These are phyloP conservation scores for Coranthus polyacanthus DNA, from an alignment of 2,797 vertebrate species.

Conservation along the genomic window DNA sequence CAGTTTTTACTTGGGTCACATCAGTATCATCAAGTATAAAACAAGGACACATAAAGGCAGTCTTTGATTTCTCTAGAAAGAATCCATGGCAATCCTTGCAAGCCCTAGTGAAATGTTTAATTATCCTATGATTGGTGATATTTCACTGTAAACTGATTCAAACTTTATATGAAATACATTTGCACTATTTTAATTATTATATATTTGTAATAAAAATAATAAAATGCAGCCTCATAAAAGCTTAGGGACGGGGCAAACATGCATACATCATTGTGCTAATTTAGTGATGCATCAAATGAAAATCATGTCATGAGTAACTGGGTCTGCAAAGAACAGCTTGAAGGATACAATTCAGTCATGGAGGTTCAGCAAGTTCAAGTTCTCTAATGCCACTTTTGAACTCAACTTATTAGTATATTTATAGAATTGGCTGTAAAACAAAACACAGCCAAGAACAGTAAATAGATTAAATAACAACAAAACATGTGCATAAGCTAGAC, in stretches of 20 bases:
- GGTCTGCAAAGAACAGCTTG: too few relatives aligned
- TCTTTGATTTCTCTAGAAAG: not conserved
- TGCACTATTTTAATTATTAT: not conserved
- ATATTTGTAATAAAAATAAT: constrained; percentile 7
- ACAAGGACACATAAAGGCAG: not conserved
- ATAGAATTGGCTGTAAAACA: too few relatives aligned
- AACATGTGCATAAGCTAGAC: too few relatives aligned
- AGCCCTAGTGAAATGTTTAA: not conserved
- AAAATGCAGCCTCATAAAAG: constrained; percentile 10
- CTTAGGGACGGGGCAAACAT: not conserved
- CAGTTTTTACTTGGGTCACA: constrained; percentile 1
- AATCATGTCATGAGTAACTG: too few relatives aligned
- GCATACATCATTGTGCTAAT: too few relatives aligned
- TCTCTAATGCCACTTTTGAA: too few relatives aligned
- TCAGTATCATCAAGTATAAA: not conserved
- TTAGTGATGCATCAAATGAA: too few relatives aligned
- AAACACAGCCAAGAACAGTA: too few relatives aligned
- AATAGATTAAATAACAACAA: too few relatives aligned
- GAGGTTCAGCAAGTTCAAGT: too few relatives aligned
- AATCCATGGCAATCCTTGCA: not conserved
- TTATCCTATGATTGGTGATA: not conserved
- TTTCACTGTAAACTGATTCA: not conserved
- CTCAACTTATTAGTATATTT: too few relatives aligned
- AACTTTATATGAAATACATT: not conserved
- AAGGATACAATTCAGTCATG: too few relatives aligned